These are phyloP conservation scores for Ptilorrhoa leucosticta DNA, from an alignment of 2,113 vertebrate genomes.

Conservation along the genomic window DNA sequence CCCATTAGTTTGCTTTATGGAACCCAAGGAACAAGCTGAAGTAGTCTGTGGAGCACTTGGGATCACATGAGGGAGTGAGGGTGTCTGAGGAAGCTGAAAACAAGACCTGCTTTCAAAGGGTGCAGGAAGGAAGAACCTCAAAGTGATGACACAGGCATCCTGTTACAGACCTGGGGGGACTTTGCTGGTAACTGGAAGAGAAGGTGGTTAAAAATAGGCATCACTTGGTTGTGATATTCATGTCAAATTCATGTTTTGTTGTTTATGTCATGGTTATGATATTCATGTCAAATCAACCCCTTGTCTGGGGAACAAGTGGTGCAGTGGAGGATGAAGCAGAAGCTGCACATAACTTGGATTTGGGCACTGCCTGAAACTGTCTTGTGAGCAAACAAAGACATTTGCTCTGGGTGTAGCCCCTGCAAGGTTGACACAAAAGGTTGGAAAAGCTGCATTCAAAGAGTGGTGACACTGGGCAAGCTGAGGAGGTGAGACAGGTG, in stretches of 20 bases:
- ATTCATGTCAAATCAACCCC: not conserved
- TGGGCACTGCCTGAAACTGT: not conserved
- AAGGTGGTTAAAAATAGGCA: not conserved
- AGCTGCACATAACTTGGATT: not conserved
- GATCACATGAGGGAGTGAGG: not conserved
- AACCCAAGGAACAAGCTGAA: not conserved
- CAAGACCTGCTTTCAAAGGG: not conserved
- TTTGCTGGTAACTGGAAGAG: not conserved
- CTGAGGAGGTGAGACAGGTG: not conserved
- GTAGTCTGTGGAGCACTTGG: not conserved
- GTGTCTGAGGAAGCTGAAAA: not conserved
- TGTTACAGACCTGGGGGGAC: not conserved
- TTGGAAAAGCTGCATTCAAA: not conserved
- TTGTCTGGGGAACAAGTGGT: not conserved
- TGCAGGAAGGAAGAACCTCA: not conserved
- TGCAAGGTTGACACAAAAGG: not conserved
- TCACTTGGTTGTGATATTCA: not conserved
- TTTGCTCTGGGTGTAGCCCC: not conserved
- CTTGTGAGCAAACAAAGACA: not conserved
- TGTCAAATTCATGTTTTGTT: not conserved
- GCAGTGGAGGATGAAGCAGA: not conserved
- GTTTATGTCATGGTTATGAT: not conserved
- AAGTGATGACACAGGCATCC: not conserved
- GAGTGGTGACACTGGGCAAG: not conserved
- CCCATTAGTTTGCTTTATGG: not conserved